Base-by-base conservation (phyloP, 1,140 invertebrate species). In the Drosophila sp. region DNA sequence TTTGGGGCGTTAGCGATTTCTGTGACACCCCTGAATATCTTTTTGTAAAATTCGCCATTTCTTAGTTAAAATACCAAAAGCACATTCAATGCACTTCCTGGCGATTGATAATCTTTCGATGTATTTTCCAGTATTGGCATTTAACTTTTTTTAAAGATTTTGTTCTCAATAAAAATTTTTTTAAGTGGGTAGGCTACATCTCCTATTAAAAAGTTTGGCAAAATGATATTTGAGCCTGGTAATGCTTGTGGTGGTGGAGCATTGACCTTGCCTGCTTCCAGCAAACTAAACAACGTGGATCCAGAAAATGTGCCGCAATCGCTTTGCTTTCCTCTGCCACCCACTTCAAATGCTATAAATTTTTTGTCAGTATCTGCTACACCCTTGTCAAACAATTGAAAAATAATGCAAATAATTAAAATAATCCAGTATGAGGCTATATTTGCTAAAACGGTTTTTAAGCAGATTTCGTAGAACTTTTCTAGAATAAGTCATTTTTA, bases 371-470 rank as follows among this genome's bases (percentile, higher is more conserved):
- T 23, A 30, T 63, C 60, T 25, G 60, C 41, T 27, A 50, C 60
- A n/a, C 41, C 60, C 60, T 44, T 63, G 44, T 47, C 50, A 27
- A n/a, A 63, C 40, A 17, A 63, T 4, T 0, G 60, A 63, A 63
- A 63, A 47, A 63, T 47, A 47, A 47, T 63, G 30, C 47, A 50
- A 6, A 44, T 33, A 50, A 63, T 50, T 63, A 30, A 63, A 63
- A 50, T 44, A 50, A n/a, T 63, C 44, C 61, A 6, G 61, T 50
- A 47, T 63, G 44, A n/a, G 11, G 3, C 40, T 41, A 41, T 17
- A 41, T 41, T n/a, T 41, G 40, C 11, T 41, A 41, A n/a, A 41
- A 3, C 40, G 40, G 40, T 11, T 60, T 41, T 41, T 11, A 41
- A 41, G 1, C 3, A 33, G 32, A 33, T 33, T 33, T 33, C 32